Evolutionary conservation across 2,113 vertebrate species (phyloP).

Genomic region (Dinomys branickii): DNA sequence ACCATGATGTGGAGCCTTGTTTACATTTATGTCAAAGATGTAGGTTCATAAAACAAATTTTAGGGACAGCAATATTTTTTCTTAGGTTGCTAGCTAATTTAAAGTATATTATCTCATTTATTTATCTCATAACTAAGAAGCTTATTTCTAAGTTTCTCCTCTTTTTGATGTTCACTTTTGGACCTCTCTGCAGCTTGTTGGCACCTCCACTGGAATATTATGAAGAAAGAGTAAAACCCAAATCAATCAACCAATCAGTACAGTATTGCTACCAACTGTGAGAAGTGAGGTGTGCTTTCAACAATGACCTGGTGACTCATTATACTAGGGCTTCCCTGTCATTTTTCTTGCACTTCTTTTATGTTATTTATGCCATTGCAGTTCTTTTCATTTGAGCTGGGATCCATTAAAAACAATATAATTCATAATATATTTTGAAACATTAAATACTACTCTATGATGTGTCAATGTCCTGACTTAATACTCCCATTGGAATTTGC

Average conservation of each 20-base stretch:
- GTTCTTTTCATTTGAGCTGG: constrained; percentile 33
- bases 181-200: background rate
- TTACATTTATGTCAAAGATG: background rate
- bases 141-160: constrained; percentile 33
- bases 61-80: background rate
- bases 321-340: background rate
- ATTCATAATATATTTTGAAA: background rate
- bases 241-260: constrained; percentile 11
- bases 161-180: constrained; percentile 30
- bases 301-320: background rate
- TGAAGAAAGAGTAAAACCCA: constrained; percentile 20
- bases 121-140: background rate
- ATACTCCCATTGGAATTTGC: background rate
- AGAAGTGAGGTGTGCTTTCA: background rate
- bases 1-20: background rate
- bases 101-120: background rate
- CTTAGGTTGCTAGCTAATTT: background rate
- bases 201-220: background rate
- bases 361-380: background rate
- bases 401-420: background rate
- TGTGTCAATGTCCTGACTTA: constrained; percentile 42
- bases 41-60: background rate
- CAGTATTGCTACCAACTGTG: background rate
- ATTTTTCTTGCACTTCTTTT: background rate
- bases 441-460: constrained; percentile 14